Evolutionary conservation across 2,888 invertebrate species (phyloP), one percentile per base, ranked within the genome.

Genomic region (Cancer borealis): DNA sequence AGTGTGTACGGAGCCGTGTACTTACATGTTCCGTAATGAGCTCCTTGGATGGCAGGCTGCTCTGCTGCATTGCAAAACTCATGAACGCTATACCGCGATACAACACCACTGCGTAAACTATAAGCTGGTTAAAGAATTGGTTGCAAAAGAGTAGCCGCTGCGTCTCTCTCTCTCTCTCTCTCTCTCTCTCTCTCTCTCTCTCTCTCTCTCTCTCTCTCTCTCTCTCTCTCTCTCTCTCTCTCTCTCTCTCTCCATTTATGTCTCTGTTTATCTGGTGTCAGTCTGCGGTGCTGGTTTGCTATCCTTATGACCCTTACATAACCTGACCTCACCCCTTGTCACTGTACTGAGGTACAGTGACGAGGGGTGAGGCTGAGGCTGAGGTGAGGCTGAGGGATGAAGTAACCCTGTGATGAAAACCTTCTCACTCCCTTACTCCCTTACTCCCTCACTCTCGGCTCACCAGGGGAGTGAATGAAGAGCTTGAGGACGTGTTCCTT

Each of bases 211-310:
- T 66, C 66, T 66, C 66, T 66, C 66, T 66, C 66, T 66, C 66
- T 66, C 66, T 66, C 89, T 54, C 49, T 91, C 46, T 90, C 89
- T 90, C 89, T 90, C 89, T 91, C 60, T 91, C 60, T 60, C 88
- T 88, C 89, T 39, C 73, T 73, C 73, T 26, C 73, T 26, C 26
- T 73, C n/a, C 8, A 4, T 8, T 12, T 12, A 14, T 12, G 14
- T 54, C 17, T n/a, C 6, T 73, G n/a, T n/a, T 54, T 12, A 54
- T 54, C 17, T 54, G 14, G 10, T 54, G 12, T 54, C 54, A 54
- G 54, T 54, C 54, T 17, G 14, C 17, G 54, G 12, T 17, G 14
- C 54, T 0, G 14, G 54, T 54, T 5, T 73, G 73, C n/a, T n/a
- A n/a, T 26, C 73, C 73, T 73, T n/a, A 21, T 4, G n/a, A 21